Evolutionary conservation across 37 sponge, comb jelly and placozoan species (phyloP).

Genomic region (Oscarella lobularis): DNA sequence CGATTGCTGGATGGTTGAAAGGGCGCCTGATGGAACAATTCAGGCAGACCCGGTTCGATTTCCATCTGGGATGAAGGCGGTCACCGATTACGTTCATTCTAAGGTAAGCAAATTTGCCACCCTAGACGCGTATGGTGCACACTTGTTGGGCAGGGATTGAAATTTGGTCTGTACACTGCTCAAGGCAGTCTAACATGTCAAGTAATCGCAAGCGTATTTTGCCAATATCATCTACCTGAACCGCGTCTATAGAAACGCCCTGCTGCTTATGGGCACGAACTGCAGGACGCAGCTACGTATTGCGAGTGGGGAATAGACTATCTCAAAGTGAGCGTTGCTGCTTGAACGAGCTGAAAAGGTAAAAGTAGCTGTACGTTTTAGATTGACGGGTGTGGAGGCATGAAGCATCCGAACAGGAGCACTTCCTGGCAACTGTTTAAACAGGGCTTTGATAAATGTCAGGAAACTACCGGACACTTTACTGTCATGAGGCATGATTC

Average conservation of each 20-base stretch:
- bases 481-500: neutral
- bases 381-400: neutral
- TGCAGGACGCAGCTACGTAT: conserved; percentile 4
- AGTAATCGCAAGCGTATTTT: neutral
- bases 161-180: conserved; percentile 11
- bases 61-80: conserved; percentile 8
- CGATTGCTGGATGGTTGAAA: conserved; percentile 2
- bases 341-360: neutral
- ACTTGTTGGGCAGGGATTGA: conserved; percentile 5
- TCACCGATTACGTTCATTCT: conserved; percentile 5
- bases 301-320: conserved; percentile 11
- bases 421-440: neutral
- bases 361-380: neutral
- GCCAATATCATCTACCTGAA: neutral
- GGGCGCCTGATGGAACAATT: neutral
- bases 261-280: neutral
- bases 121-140: no score
- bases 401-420: neutral
- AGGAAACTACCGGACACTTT: neutral
- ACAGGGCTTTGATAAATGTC: conserved; percentile 1
- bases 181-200: conserved; percentile 3
- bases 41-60: neutral
- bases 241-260: neutral
- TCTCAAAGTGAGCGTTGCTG: neutral
- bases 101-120: no score